A percentile compares a stretch with the other conserved stretches of the same genome.
phyloP scores from a whole-genome alignment of 2,797 vertebrate species.

The Parotocinclus haroldoi region DNA sequence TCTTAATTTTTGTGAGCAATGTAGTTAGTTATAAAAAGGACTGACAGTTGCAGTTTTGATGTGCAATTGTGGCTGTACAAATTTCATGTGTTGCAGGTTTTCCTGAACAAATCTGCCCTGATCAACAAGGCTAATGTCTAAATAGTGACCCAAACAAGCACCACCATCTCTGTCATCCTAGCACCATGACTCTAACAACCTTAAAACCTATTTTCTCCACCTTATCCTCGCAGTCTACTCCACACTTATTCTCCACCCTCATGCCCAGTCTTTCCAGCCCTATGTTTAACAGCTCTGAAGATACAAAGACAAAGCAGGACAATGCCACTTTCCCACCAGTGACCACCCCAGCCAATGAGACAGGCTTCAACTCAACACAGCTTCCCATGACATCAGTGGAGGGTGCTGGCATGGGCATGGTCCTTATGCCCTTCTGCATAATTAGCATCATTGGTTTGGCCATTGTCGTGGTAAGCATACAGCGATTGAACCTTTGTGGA shows the following conservation, averaged over 20 bases:
- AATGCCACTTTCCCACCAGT: constrained; percentile 61
- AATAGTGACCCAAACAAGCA: constrained; percentile 16
- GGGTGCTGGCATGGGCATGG: constrained; percentile 77
- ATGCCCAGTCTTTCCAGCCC: constrained; percentile 38
- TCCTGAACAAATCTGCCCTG: too few species aligned
- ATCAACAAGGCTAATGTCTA: not conserved
- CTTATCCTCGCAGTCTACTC: constrained; percentile 20
- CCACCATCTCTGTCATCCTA: not conserved
- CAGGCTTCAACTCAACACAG: constrained; percentile 80
- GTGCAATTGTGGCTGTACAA: too few species aligned
- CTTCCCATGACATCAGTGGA: constrained; percentile 70
- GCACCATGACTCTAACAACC: constrained; percentile 22
- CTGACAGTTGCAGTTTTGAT: too few species aligned
- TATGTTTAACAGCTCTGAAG: constrained; percentile 51
- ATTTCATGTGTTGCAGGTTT: too few species aligned
- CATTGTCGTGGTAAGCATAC: constrained; percentile 83
- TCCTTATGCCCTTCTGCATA: constrained; percentile 91
- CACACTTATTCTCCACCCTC: constrained; percentile 53
- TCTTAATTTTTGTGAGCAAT: too few species aligned
- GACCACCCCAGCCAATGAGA: constrained; percentile 73
- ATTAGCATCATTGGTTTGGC: constrained; percentile 92
- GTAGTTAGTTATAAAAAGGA: too few species aligned
- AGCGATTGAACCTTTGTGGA: too few species aligned
- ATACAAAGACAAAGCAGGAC: constrained; percentile 52
- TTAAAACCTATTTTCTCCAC: constrained; percentile 31